A percentile compares a stretch with the other conserved stretches of the same genome.
Conservation (phyloP, 2,113 vertebrate genomes). For the Pteronura brasiliensis region DNA sequence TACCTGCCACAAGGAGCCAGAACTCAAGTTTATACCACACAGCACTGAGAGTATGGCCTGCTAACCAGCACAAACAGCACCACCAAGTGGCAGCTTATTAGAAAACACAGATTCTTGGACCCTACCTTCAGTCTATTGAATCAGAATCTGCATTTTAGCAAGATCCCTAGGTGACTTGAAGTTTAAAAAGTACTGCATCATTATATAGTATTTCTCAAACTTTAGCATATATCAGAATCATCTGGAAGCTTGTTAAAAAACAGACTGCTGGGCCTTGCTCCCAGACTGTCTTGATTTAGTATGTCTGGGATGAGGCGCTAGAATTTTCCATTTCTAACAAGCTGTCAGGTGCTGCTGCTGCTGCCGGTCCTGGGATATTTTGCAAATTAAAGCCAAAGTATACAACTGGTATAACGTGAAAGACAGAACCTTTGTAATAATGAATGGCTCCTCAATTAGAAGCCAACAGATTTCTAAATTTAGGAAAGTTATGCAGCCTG, state of each 20-base stretch:
- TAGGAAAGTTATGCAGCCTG: neutral
- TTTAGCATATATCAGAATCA: neutral
- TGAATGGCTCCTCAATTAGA: neutral
- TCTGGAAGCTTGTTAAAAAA: neutral
- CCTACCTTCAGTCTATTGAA: neutral
- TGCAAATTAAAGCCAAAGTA: neutral
- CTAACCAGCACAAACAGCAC: neutral
- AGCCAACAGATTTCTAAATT: slow-evolving; percentile 5
- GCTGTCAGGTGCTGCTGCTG: neutral
- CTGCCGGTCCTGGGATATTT: neutral
- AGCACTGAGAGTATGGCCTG: neutral
- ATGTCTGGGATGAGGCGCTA: neutral
- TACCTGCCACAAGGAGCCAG: neutral
- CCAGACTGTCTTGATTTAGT: neutral
- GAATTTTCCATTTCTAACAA: neutral
- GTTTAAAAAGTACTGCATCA: neutral
- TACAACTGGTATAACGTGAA: neutral
- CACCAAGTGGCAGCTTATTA: neutral
- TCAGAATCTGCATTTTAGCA: neutral
- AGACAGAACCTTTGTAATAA: neutral
- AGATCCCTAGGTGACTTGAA: neutral
- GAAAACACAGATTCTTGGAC: neutral
- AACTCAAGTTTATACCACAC: neutral
- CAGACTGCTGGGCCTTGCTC: neutral
- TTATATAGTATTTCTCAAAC: neutral